These are phyloP conservation scores for Scaptomyza reducta DNA, from an alignment of 2,888 invertebrate species.

Conservation along the genomic window DNA sequence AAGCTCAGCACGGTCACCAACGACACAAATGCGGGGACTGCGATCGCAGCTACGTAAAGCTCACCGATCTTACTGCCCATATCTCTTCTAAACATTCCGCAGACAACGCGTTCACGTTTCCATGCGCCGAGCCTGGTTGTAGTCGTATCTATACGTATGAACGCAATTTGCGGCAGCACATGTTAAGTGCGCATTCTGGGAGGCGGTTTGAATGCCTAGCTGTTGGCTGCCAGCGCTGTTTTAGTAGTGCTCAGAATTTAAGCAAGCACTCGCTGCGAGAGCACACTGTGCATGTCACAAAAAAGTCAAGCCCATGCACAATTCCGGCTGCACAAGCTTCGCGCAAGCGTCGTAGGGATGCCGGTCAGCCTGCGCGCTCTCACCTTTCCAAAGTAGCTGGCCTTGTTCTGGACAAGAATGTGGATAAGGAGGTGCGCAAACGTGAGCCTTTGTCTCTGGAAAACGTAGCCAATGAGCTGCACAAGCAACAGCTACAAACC, in stretches of 20 bases:
- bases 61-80: constrained; percentile 85
- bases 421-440: constrained; percentile 69
- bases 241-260: constrained; percentile 78
- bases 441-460: constrained; percentile 60
- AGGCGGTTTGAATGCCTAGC: constrained; percentile 85
- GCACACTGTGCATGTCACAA: constrained; percentile 38
- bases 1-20: constrained; percentile 83
- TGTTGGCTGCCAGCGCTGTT: constrained; percentile 66
- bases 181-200: constrained; percentile 85
- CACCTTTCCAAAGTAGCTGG: constrained; percentile 73
- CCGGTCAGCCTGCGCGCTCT: constrained; percentile 73
- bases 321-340: background rate
- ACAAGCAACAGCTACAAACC: constrained; percentile 1
- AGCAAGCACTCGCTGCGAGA: constrained; percentile 67
- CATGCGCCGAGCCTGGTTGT: constrained; percentile 83
- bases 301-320: constrained; percentile 1
- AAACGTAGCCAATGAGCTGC: constrained; percentile 33
- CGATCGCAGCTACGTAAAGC: constrained; percentile 84
- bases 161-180: constrained; percentile 86
- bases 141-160: constrained; percentile 85
- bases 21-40: constrained; percentile 85
- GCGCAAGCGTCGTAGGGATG: constrained; percentile 79
- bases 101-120: constrained; percentile 45
- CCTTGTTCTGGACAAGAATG: constrained; percentile 63
- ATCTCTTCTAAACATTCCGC: constrained; percentile 76